These are phyloP conservation scores for Trichonephila inaurata DNA, from an alignment of 1,140 invertebrate genomes.

Conservation along the genomic window DNA sequence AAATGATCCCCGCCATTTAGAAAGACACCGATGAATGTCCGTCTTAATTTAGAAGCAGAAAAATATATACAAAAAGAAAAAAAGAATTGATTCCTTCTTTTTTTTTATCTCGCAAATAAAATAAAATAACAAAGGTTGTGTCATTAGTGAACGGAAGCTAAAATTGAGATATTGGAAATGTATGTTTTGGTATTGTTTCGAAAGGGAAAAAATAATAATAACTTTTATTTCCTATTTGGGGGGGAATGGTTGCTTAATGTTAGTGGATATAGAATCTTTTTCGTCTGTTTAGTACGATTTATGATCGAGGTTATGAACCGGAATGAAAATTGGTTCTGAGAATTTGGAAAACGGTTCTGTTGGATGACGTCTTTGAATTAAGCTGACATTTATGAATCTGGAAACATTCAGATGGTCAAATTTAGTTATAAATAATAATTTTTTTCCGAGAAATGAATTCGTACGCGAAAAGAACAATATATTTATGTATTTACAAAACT, in stretches of 20 bases:
- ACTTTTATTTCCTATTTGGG: background rate
- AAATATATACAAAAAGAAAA: background rate
- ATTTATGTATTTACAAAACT: too few relatives aligned
- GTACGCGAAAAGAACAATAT: too few relatives aligned
- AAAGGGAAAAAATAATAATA: background rate
- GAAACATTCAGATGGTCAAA: too few relatives aligned
- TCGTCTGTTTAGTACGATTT: too few relatives aligned
- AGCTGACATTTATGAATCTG: too few relatives aligned
- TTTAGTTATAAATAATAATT: too few relatives aligned
- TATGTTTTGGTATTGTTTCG: background rate
- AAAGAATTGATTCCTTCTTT: background rate
- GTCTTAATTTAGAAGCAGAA: constrained; percentile 38
- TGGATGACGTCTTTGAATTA: too few relatives aligned
- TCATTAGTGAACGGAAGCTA: background rate
- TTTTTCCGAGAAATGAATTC: too few relatives aligned
- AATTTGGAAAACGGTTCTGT: too few relatives aligned
- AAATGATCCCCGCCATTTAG: constrained; percentile 31
- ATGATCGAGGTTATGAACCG: too few relatives aligned
- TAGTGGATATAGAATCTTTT: background rate
- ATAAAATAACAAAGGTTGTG: background rate
- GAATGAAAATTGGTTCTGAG: too few relatives aligned
- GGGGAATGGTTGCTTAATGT: background rate
- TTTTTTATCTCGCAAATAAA: background rate
- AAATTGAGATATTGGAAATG: constrained; percentile 20
- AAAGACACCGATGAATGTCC: constrained; percentile 57